A percentile compares a stretch with the other conserved stretches of the same genome.
Evolutionary conservation across 2,113 vertebrate genomes (phyloP).

Genomic region (Tragelaphus buxtoni): DNA sequence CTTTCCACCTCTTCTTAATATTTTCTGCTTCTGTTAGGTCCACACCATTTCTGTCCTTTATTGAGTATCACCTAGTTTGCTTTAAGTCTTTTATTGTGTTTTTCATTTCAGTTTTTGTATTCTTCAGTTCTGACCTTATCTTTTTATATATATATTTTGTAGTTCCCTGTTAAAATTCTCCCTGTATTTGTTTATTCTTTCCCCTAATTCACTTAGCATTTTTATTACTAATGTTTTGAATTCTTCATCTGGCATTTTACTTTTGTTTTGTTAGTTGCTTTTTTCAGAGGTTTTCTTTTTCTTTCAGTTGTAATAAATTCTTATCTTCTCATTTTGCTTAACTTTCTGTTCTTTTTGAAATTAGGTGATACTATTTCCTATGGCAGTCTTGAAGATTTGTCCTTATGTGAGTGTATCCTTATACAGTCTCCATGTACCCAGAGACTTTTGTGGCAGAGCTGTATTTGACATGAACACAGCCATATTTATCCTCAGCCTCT

Average conservation of each 20-base stretch:
- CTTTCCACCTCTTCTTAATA: not conserved
- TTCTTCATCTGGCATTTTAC: not conserved
- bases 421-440: not conserved
- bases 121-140: not conserved
- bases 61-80: not conserved
- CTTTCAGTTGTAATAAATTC: not conserved
- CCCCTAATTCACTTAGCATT: not conserved
- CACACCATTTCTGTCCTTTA: not conserved
- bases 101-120: not conserved
- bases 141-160: not conserved
- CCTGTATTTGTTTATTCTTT: not conserved
- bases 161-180: not conserved
- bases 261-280: not conserved
- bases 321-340: not conserved
- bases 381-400: not conserved
- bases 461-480: not conserved
- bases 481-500: not conserved
- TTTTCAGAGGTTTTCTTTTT: not conserved
- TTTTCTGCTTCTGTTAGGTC: not conserved
- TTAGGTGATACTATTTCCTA: not conserved
- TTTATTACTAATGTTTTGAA: not conserved
- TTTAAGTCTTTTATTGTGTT: not conserved
- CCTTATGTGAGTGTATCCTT: not conserved
- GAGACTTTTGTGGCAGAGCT: not conserved
- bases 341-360: not conserved